Conservation (phyloP, 2,113 vertebrate species). For the Heterotilapia buettikoferi region DNA sequence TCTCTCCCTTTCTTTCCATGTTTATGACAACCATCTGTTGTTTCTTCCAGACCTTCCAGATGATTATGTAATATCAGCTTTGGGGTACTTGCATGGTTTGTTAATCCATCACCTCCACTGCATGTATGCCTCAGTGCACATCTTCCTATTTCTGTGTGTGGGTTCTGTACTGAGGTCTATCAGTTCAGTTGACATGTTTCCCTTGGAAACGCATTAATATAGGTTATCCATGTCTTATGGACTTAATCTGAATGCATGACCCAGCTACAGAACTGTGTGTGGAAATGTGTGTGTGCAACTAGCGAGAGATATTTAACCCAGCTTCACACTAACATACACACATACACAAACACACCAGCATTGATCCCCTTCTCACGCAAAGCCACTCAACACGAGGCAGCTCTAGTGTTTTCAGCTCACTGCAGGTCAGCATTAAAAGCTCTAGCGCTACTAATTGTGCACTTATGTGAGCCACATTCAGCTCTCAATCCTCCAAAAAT, state of each 20-base stretch:
- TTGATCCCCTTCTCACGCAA: slow-evolving; percentile 55
- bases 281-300: neutral
- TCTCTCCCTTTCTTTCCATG: neutral
- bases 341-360: neutral
- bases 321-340: slow-evolving; percentile 18
- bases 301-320: slow-evolving; percentile 20
- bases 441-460: slow-evolving; percentile 13
- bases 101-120: neutral
- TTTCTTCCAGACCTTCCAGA: neutral
- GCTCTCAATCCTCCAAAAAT: neutral
- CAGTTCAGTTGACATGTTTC: neutral
- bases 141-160: no score
- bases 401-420: slow-evolving; percentile 20
- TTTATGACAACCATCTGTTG: neutral
- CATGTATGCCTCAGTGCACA: neutral
- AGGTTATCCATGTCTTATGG: slow-evolving; percentile 58
- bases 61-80: neutral
- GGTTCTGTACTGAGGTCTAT: neutral
- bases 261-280: slow-evolving; percentile 18
- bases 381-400: slow-evolving; percentile 42
- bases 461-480: neutral
- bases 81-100: neutral
- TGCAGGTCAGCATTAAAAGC: slow-evolving; percentile 18
- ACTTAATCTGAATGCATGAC: slow-evolving; percentile 57
- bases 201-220: slow-evolving; percentile 29